A percentile compares a stretch with the other conserved stretches of the same genome.
phyloP scores from a whole-genome alignment of 1,140 invertebrate genomes.

The Portunus trituberculatus region DNA sequence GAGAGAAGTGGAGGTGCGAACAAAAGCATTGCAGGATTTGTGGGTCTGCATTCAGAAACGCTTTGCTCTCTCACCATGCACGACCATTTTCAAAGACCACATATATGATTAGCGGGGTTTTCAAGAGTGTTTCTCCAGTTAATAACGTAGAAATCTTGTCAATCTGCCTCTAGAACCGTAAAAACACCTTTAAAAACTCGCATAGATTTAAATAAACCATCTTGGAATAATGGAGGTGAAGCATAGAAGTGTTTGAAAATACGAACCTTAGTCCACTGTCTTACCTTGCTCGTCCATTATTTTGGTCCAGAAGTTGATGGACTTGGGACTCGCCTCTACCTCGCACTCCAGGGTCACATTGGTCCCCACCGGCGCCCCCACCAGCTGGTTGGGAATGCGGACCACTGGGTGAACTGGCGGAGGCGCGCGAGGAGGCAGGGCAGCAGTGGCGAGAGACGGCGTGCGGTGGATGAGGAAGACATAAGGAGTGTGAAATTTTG shows the following conservation, averaged over 20 bases:
- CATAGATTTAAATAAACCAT: neutral
- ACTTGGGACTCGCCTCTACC: conserved; percentile 93
- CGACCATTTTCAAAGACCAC: no score
- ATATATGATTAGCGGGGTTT: no score
- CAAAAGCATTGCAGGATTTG: neutral
- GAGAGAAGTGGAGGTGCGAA: neutral
- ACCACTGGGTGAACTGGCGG: conserved; percentile 89
- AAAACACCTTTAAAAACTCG: neutral
- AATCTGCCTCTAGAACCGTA: no score
- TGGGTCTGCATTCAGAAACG: neutral
- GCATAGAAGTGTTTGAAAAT: neutral
- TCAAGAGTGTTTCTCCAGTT: no score
- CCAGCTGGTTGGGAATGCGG: conserved; percentile 92
- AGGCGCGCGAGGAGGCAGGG: neutral
- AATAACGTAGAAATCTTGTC: no score
- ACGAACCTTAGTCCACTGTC: neutral
- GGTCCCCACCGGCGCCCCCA: conserved; percentile 91
- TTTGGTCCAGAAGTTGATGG: conserved; percentile 91
- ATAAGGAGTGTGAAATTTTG: neutral
- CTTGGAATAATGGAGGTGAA: neutral
- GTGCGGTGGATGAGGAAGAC: neutral
- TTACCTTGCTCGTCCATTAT: conserved; percentile 63
- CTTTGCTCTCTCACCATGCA: neutral
- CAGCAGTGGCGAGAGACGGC: neutral
- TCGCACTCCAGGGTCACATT: conserved; percentile 93